These are phyloP conservation scores for Oceanodroma tethys DNA, from an alignment of 2,113 vertebrate species.

Conservation along the genomic window DNA sequence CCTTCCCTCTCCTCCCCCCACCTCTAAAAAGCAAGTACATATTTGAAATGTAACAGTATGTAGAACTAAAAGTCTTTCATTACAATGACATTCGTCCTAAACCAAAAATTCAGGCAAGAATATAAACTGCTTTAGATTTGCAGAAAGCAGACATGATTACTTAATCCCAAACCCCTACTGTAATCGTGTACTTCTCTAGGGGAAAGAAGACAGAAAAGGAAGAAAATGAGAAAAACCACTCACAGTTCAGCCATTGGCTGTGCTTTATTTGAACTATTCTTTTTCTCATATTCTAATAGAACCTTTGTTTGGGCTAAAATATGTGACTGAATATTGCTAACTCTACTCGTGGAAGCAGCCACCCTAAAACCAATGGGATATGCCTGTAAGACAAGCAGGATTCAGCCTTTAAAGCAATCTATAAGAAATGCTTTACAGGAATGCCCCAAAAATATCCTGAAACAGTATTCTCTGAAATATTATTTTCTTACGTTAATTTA, in stretches of 20 bases:
- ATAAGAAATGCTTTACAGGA: neutral
- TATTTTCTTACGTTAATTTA: neutral
- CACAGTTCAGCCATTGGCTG: neutral
- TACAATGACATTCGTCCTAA: neutral
- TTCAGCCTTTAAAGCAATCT: neutral
- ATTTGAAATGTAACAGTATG: constrained; percentile 23
- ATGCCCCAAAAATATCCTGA: neutral
- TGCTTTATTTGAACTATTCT: neutral
- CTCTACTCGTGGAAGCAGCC: neutral
- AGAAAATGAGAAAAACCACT: neutral
- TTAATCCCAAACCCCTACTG: neutral
- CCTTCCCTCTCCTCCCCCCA: neutral
- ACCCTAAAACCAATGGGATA: neutral
- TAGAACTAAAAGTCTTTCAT: constrained; percentile 3
- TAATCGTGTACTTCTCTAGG: neutral
- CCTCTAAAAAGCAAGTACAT: constrained; percentile 10
- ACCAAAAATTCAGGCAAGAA: neutral
- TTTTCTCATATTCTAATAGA: neutral
- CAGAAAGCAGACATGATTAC: neutral
- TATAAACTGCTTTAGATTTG: constrained; percentile 6
- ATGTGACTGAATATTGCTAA: neutral
- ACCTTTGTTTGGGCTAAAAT: neutral
- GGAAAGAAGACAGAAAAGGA: neutral
- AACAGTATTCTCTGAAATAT: neutral
- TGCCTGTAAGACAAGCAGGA: neutral